Base-by-base conservation (phyloP, 2,113 vertebrate genomes). In the Chionomys nivalis region DNA sequence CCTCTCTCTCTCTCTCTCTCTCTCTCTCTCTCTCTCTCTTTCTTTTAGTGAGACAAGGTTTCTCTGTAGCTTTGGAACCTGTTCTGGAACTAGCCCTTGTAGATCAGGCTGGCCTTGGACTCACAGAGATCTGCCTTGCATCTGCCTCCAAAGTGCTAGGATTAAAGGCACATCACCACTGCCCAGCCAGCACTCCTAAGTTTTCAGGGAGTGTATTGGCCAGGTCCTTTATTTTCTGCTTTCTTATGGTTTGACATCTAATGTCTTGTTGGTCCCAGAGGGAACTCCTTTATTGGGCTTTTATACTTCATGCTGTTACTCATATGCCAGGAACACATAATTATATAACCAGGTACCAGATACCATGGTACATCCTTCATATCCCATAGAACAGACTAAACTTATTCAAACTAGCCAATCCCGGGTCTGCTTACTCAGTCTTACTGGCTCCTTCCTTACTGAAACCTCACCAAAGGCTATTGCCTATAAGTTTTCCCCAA, bases 171-270 rank as follows among this genome's bases (percentile, higher is more conserved):
- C 19, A 21, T 7, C 55, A 58, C 55, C 55, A 58, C 19, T 58
- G 55, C 19, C 55, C 19, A 58, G 55, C 55, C 55, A 77, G 28
- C 21, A n/a, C n/a, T 76, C 2, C 39, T 58, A 65, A 89, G 24
- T 75, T 81, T 89, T 94, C n/a, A 95, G 63, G 44, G 36, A 75
- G 12, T 21, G 28, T 47, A 49, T 92, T 90, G 70, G 17, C 24
- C 23, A 3, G 63, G 63, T 49, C 11, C 78, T 91, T 89, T 88
- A 49, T 90, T 86, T 93, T 79, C 47, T 79, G 10, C 36, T 17
- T 87, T 93, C 24, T 65, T 63, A 78, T 76, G 8, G 9, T 83
- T 93, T 93, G 79, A 90, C 36, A 73, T 65, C 75, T 93, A 78
- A 36, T 68, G 36, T 9, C n/a, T 94, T 75, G 7, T 17, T 94